Evolutionary conservation across 2,797 vertebrate species (phyloP).

Genomic region (Squalus acanthias): DNA sequence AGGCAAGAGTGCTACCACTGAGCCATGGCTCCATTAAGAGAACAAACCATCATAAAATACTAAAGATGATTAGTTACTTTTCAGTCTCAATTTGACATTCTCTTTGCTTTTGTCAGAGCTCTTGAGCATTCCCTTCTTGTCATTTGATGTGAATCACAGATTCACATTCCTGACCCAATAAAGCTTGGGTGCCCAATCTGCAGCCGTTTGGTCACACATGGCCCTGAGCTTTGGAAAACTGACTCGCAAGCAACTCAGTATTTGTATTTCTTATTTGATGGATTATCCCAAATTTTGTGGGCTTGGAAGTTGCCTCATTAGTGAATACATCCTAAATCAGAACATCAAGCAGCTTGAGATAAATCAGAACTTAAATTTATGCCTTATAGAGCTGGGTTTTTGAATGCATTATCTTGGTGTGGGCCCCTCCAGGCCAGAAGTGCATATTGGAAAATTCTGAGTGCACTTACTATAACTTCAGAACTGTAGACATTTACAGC

Average conservation of each 20-base stretch:
- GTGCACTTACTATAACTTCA: not conserved
- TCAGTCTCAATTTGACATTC: not conserved
- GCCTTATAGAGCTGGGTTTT: not conserved
- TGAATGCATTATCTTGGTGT: not conserved
- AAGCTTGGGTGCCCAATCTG: too few relatives aligned
- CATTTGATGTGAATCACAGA: not conserved
- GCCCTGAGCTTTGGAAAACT: not conserved
- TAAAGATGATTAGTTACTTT: not conserved
- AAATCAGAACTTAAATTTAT: not conserved
- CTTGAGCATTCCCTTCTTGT: not conserved
- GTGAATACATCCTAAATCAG: not conserved
- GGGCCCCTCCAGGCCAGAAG: not conserved
- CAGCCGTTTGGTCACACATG: not conserved
- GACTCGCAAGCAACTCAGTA: not conserved
- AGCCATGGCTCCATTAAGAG: not conserved
- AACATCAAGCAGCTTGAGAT: not conserved
- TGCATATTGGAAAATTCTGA: not conserved
- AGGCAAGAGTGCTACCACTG: not conserved
- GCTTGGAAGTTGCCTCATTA: too few relatives aligned
- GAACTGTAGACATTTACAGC: too few relatives aligned
- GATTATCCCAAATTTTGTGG: too few relatives aligned
- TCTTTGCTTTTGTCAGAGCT: not conserved
- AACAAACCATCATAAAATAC: not conserved
- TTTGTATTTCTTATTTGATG: too few relatives aligned
- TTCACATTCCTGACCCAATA: not conserved